Base-by-base conservation (phyloP, 2,888 invertebrate genomes). In the Agonopterix heracliana region DNA sequence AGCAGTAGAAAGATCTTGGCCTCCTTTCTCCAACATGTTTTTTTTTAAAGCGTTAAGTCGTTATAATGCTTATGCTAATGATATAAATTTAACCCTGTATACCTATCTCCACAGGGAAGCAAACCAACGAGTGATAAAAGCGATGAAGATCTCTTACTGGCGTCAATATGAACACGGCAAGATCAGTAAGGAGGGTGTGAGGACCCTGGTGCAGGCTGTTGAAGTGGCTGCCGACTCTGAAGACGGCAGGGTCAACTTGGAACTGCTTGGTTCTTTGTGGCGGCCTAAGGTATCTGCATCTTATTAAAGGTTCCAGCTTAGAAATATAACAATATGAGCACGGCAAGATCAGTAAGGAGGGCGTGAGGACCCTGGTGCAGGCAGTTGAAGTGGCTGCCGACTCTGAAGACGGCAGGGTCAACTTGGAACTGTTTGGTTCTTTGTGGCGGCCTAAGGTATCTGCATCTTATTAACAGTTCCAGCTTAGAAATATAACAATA, bases 271-370 rank as follows among this genome's bases (percentile, higher is more conserved):
- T 1, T 68, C 71, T 4, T 58, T 88, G 51, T 90, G 89, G 89
- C 82, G 64, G 49, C 87, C 87, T 9, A 87, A 87, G 74, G 87
- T 86, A 26, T 7, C 5, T 26, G 26, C 3, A 17, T 2, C 17
- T 26, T 26, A n/a, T n/a, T n/a, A n/a, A 44, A 26, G 17, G 5
- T 46, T 12, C n/a, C n/a, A n/a, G n/a, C n/a, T n/a, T n/a, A n/a
- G n/a, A n/a, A n/a, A n/a, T n/a, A n/a, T n/a, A n/a, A n/a, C 92
- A 92, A 64, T 92, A 90, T 57, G 91, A 91, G 59, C 90, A 90
- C 49, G 92, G 92, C 0, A 89, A 91, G 72, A 78, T 92, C 52
- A 90, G 91, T 44, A 89, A 90, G 50, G 89, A 91, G 3, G 90
- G 90, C 0, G 89, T 91, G 0, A 71, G 89, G 43, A 74, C 87